Evolutionary conservation across 2,797 vertebrate species (phyloP), one percentile per base, ranked within the genome.

Genomic region (Phoeniculus purpureus): DNA sequence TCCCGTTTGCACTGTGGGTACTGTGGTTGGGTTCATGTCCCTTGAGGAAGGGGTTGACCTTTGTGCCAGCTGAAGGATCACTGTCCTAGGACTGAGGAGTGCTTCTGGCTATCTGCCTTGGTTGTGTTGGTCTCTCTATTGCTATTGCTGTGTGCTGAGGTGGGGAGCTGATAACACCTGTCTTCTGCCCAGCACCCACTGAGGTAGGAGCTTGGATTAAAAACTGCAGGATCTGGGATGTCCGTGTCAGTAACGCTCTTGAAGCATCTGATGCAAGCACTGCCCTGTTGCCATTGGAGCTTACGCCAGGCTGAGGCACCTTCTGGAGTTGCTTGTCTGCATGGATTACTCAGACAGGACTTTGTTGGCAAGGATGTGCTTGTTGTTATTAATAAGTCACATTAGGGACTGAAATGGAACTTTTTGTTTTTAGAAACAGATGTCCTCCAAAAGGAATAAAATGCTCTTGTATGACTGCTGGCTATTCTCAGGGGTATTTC

Each of bases 21-120:
- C 0, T 7, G 10, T 16, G 14, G 21, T 8, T 60, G n/a, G 34
- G 31, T 34, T 0, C 0, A 27, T 37, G 29, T 10, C 13, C 29
- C 15, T 40, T n/a, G 2, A 45, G 8, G 55, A 72, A 73, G 13
- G 34, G 5, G 6, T 0, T 80, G 73, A 12, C 12, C 32, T 62
- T 31, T 34, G 20, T 87, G 45, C 22, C 74, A 68, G 22, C 2
- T 8, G 23, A 20, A 37, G 37, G n/a, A 10, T 17, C 34, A 62
- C 34, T 76, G 29, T 9, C 29, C 15, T 3, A 71, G 34, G 45
- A 26, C 29, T 14, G 61, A 78, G 25, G 37, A 73, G 14, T 43
- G 21, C 4, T 26, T 47, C 27, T 21, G 34, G 45, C 32, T 26
- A 2, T 34, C 27, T 85, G 15, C 20, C 9, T 37, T 34, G 15